Evolutionary conservation across 1,140 invertebrate genomes (phyloP), one percentile per base, ranked within the genome.

Genomic region (Macrosteles quadrilineatus): DNA sequence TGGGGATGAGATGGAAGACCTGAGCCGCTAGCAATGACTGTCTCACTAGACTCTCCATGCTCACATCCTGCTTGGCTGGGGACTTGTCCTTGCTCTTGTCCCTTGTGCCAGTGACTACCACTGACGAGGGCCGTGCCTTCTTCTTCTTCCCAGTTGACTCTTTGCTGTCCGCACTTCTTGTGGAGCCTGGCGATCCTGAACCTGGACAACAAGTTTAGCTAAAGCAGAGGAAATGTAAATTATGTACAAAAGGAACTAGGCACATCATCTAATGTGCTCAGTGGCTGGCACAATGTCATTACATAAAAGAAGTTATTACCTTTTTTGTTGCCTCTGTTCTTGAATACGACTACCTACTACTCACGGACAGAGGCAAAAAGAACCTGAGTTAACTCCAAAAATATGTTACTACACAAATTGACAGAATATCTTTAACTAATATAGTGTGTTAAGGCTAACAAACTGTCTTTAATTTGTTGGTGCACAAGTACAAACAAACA

Each of bases 1-100:
- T 89, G 19, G 91, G 91, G 76, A 93, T 92, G 67, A 92, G 83
- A 80, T 91, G 87, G 62, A 93, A 78, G 65, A 91, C 89, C 81
- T 91, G 90, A 71, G 90, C 90, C 66, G 90, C 90, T 74, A 91
- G 82, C 69, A 92, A 78, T 31, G 90, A 86, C 74, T 91, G 89
- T 69, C 88, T 85, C 19, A 88, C 90, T 70, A 91, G 81, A 78
- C 87, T 89, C 73, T 90, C 88, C 75, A 87, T 88, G 72, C 88
- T 90, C 4, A 84, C 84, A 69, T 73, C 71, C 11, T 70, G 36
- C 11, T 67, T 71, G 32, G 32, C 4, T 4, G 32, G 32, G 32
- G 32, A 36, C 4, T 14, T 88, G 72, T 88, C 90, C 4, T 84
- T 83, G 67, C 72, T 70, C 11, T 70, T 30, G 1, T 67, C 69